A percentile compares a stretch with the other conserved stretches of the same genome.
phyloP scores from a whole-genome alignment of 2,113 vertebrate species.

The Centrocercus urophasianus region DNA sequence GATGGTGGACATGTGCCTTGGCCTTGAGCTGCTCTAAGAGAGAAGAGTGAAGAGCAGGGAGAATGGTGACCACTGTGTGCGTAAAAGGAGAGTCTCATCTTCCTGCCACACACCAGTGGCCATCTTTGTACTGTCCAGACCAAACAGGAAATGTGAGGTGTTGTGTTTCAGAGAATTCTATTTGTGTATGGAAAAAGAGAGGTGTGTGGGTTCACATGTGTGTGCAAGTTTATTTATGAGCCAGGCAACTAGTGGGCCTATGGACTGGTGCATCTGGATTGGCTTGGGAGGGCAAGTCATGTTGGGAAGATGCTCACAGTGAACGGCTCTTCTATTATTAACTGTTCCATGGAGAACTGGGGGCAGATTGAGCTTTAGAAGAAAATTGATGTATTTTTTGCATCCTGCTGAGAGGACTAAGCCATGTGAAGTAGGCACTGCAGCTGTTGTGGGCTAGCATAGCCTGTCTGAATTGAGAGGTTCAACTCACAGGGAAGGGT shows the following conservation, averaged over 20 bases:
- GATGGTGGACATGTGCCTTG: not conserved
- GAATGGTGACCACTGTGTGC: not conserved
- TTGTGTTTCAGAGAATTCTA: not conserved
- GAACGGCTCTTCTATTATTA: not conserved
- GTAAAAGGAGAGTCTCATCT: not conserved
- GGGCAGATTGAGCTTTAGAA: not conserved
- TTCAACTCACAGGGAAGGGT: not conserved
- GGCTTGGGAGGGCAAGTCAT: not conserved
- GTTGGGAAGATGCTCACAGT: not conserved
- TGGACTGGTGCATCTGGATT: not conserved
- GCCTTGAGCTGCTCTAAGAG: not conserved
- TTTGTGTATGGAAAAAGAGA: not conserved
- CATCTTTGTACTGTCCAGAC: not conserved
- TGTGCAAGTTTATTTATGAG: not conserved
- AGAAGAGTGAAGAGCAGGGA: not conserved
- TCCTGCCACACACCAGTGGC: not conserved
- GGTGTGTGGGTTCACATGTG: rapidly evolving
- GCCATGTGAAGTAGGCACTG: not conserved
- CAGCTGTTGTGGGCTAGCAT: rapidly evolving
- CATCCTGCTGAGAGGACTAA: not conserved
- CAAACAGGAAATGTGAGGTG: not conserved
- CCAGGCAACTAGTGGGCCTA: rapidly evolving
- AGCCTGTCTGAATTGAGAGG: not conserved
- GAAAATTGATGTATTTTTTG: not conserved
- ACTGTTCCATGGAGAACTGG: not conserved